A percentile compares a stretch with the other conserved stretches of the same genome.
Conservation (phyloP, 2,888 invertebrate species). For the Gari tellinella region DNA sequence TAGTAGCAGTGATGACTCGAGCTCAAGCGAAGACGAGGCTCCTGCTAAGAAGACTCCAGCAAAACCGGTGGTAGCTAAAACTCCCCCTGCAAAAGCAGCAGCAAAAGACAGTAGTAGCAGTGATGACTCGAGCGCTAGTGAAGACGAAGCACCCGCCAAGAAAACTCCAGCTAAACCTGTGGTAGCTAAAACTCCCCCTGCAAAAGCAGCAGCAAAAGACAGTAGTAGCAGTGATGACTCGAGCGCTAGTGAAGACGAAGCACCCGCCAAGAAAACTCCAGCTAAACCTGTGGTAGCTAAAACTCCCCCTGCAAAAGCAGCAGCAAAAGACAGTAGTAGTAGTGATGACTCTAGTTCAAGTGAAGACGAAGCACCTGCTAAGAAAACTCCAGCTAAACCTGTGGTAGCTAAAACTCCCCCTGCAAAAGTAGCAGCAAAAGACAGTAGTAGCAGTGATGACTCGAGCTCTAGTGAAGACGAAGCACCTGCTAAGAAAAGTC, state of each 20-base stretch:
- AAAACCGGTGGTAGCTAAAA: constrained; percentile 9
- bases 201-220: constrained; percentile 20
- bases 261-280: constrained; percentile 10
- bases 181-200: constrained; percentile 12
- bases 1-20: constrained; percentile 33
- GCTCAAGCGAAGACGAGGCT: constrained; percentile 39
- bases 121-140: constrained; percentile 41
- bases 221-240: constrained; percentile 33
- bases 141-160: constrained; percentile 36
- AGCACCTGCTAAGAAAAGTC: constrained; percentile 14
- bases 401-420: constrained; percentile 10
- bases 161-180: too few species aligned
- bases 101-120: constrained; percentile 36
- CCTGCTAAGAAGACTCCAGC: constrained; percentile 24
- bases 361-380: constrained; percentile 48
- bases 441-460: constrained; percentile 32
- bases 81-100: constrained; percentile 23
- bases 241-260: constrained; percentile 38
- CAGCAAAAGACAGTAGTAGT: constrained; percentile 34
- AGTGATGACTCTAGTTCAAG: constrained; percentile 47
- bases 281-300: constrained; percentile 9
- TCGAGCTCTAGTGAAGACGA: constrained; percentile 45
- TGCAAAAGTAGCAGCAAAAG: constrained; percentile 15
- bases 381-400: constrained; percentile 23
- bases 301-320: constrained; percentile 16